phyloP scores from a whole-genome alignment of 2,888 invertebrate species.

The Clistopyga incitator region DNA sequence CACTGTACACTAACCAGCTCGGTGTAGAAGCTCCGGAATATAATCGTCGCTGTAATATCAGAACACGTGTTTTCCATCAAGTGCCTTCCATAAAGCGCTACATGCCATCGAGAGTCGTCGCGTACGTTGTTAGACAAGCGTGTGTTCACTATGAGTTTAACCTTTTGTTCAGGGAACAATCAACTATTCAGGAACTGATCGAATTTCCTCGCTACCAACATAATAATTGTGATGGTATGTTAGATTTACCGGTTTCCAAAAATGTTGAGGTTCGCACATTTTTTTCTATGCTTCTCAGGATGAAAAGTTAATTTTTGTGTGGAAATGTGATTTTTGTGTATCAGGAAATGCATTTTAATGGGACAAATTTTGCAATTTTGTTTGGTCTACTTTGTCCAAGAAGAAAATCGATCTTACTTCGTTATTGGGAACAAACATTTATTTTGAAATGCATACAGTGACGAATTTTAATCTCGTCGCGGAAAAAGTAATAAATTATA shows the following conservation, averaged over 20 bases:
- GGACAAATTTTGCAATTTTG: too few species aligned
- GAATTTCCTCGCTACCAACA: constrained; percentile 9
- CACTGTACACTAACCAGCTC: constrained; percentile 11
- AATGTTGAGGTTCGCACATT: not conserved
- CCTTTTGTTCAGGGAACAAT: constrained; percentile 3
- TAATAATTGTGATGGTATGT: constrained; percentile 43
- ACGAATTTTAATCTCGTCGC: too few species aligned
- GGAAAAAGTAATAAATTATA: too few species aligned
- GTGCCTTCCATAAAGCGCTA: constrained; percentile 50
- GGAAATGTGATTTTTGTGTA: too few species aligned
- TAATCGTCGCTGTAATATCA: constrained; percentile 58
- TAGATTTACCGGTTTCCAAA: not conserved
- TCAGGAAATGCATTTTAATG: too few species aligned
- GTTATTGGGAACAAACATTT: not conserved
- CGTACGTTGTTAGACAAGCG: constrained; percentile 60
- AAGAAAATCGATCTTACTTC: not conserved
- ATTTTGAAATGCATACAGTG: too few species aligned
- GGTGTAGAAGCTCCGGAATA: constrained; percentile 32
- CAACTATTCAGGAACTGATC: not conserved
- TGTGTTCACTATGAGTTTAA: constrained; percentile 24
- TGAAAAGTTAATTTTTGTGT: not conserved
- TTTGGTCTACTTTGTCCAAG: not conserved
- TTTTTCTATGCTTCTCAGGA: not conserved
- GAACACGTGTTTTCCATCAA: constrained; percentile 66
- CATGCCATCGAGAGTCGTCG: constrained; percentile 29